A percentile compares a stretch with the other conserved stretches of the same genome.
phyloP scores from a whole-genome alignment of 2,888 invertebrate species.

The Tribolium freemani region DNA sequence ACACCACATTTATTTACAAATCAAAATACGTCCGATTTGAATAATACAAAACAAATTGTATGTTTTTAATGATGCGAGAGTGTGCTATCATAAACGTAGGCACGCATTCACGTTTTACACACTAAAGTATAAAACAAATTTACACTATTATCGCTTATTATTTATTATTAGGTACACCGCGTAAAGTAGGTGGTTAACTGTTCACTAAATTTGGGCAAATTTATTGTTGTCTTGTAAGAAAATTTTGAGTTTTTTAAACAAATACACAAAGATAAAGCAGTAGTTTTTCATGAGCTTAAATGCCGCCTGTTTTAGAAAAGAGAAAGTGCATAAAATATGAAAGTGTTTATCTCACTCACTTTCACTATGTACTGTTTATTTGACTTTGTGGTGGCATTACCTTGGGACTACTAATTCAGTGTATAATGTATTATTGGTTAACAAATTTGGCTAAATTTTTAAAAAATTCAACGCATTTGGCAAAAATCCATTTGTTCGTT shows the following conservation, averaged over 20 bases:
- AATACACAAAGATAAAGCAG: background rate
- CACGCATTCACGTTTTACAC: background rate
- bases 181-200: background rate
- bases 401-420: constrained; percentile 33
- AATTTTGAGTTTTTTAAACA: background rate
- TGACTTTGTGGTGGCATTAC: constrained; percentile 42
- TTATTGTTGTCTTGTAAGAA: background rate
- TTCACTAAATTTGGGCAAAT: background rate
- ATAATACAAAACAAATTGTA: too few relatives aligned
- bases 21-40: too few relatives aligned
- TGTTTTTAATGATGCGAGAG: too few relatives aligned
- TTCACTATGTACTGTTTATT: constrained; percentile 47
- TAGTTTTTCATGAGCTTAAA: constrained; percentile 2
- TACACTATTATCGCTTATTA: constrained; percentile 6
- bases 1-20: background rate
- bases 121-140: constrained; percentile 8
- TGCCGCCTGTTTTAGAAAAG: constrained; percentile 42
- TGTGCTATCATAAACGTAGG: background rate
- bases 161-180: background rate
- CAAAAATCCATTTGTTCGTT: constrained; percentile 23
- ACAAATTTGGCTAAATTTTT: background rate
- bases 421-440: background rate
- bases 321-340: constrained; percentile 51
- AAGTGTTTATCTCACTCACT: constrained; percentile 52
- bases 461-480: background rate